These are phyloP conservation scores for Phrynosoma platyrhinos DNA, from an alignment of 2,113 vertebrate species.

Conservation along the genomic window DNA sequence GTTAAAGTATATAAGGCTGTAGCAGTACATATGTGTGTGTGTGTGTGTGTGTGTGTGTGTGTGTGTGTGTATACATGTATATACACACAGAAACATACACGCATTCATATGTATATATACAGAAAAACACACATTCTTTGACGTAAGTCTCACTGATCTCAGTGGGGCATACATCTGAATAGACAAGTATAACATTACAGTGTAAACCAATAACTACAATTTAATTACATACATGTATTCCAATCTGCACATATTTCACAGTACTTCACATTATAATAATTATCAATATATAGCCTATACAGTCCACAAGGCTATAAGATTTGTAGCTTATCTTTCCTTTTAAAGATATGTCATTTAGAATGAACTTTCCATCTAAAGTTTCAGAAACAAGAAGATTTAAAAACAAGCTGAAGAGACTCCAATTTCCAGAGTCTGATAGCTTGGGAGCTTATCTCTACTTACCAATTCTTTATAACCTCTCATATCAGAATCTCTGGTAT, in stretches of 20 bases:
- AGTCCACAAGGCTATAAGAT: background rate
- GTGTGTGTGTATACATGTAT: no score
- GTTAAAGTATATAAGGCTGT: background rate
- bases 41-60: no score
- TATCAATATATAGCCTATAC: background rate
- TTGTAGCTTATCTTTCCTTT: background rate
- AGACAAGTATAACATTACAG: background rate
- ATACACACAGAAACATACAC: no score
- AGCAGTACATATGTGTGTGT: no score
- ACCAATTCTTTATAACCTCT: background rate
- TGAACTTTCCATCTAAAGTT: background rate
- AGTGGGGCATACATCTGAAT: no score
- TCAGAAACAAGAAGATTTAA: slow-evolving; percentile 3
- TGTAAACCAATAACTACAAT: background rate
- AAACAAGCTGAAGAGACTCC: background rate
- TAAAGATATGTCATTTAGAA: background rate
- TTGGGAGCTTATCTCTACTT: slow-evolving; percentile 5
- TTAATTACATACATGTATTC: background rate
- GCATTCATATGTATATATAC: no score
- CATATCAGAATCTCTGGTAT: background rate
- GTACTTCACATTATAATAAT: background rate
- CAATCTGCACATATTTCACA: background rate
- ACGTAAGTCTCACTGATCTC: background rate
- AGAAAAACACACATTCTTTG: no score
- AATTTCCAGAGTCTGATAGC: background rate